Base-by-base conservation (phyloP, 2,113 vertebrate species). In the Artemisiospiza belli region DNA sequence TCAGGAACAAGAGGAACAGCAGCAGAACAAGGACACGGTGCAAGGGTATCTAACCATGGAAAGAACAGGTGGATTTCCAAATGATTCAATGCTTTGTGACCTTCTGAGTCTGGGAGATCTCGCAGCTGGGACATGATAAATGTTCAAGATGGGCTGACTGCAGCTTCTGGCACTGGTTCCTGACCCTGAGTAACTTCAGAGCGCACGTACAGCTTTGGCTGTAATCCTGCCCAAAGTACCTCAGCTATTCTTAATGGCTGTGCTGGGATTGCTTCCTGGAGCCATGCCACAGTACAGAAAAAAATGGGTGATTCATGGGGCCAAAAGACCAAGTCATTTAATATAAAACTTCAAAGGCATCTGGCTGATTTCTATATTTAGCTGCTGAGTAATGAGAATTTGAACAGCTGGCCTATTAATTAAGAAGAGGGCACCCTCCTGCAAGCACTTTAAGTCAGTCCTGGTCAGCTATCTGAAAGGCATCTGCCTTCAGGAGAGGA, bases 331-430 rank as follows among this genome's bases (percentile, higher is more conserved):
- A 3, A 76, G 41, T 47, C 22, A 86, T 76, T 92, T 91, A 89
- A 83, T 91, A 91, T 63, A 72, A 85, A 95, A 51, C 85, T 94
- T 93, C 90, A 94, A 83, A 94, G 85, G 46, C 88, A 85, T 88
- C 43, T 76, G 67, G 49, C 18, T 41, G n/a, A 80, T 83, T 88
- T 91, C 90, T 95, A 31, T 77, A 82, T 92, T 96, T 91, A 94
- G 66, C 49, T 92, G 63, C 67, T 37, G 80, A 79, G 54, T 85
- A 76, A 91, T 28, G 73, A 87, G 74, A 68, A 68, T 68, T 79
- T 52, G 67, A 93, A 90, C 78, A 91, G 67, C 62, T 3, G 2
- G 70, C 43, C 84, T 79, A 76, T 76, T 95, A 72, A 94, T 87
- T 83, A 78, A 90, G 92, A 87, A 66, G 33, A 5, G 17, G 59